Evolutionary conservation across 2,888 invertebrate genomes (phyloP).

Genomic region (Troides helena): DNA sequence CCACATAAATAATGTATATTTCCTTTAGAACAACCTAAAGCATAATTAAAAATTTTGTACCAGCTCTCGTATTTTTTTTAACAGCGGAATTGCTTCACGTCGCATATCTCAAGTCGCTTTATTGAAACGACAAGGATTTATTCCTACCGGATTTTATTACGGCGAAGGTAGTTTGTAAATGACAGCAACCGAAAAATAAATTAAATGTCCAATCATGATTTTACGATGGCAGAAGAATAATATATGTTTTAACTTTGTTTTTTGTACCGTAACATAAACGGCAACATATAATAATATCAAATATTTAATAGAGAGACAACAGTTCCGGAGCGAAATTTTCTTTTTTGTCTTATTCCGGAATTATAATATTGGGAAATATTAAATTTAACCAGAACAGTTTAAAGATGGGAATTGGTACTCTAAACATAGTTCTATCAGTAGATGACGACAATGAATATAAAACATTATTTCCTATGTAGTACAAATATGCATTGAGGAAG

Average conservation of each 20-base stretch:
- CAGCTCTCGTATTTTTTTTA: neutral
- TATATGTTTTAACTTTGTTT: neutral
- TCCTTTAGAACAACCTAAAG: neutral
- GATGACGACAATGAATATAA: neutral
- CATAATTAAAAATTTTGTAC: neutral
- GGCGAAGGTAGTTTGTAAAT: neutral
- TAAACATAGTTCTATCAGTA: neutral
- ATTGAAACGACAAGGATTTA: neutral
- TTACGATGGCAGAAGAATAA: neutral
- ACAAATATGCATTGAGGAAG: constrained; percentile 6
- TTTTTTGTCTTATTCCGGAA: too few relatives aligned
- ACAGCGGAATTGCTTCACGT: neutral
- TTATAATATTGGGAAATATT: too few relatives aligned
- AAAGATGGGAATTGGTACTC: neutral
- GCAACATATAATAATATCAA: too few relatives aligned
- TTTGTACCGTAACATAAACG: neutral
- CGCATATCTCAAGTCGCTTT: neutral
- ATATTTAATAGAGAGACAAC: too few relatives aligned
- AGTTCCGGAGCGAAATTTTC: too few relatives aligned
- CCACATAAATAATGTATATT: too few relatives aligned
- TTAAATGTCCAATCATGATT: neutral
- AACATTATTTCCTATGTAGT: neutral
- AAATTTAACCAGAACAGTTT: too few relatives aligned
- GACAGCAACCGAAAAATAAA: neutral
- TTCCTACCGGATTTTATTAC: neutral